Evolutionary conservation across 2,797 vertebrate genomes (phyloP), one percentile per base, ranked within the genome.

Genomic region (Enteromius argenteus): DNA sequence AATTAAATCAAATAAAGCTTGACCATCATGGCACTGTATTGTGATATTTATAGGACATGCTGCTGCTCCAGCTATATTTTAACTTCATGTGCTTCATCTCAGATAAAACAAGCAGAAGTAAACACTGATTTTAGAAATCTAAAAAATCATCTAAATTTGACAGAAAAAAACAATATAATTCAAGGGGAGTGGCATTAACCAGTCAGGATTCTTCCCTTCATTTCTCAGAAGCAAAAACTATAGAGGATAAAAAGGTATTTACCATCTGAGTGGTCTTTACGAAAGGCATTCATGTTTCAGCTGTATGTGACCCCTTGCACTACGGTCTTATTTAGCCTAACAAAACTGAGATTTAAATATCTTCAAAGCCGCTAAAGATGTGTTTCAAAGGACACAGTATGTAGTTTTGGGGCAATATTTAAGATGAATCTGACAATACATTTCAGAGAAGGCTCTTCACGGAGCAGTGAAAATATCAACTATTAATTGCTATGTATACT

Each of bases 401-500:
- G 30, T 35, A 19, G 30, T 27, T 27, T 60, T 85, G 78, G 79
- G 79, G 84, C 58, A 49, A 82, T 77, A 84, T 67, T 39, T 15
- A 44, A 85, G 51, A 83, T 72, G 0, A 84, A 69, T 84, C 60
- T 75, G 77, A 84, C 85, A 76, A 85, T 82, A 91, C 85, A 49
- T 73, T 81, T 72, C 7, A 56, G 53, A 88, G 76, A 49, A 87
- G 80, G 17, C 79, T 86, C 88, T 62, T 58, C 17, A 58, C 17
- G 23, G 3, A 83, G 62, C 75, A 46, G 80, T 86, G 67, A 79
- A 79, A 58, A 82, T 46, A 71, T 87, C 30, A 89, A 91, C 88
- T 90, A 90, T 90, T 83, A 81, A 69, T 77, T 89, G 85, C 90
- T 67, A 79, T 90, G 89, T 88, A 89, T 89, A 27, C 27, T 27